Evolutionary conservation across 2,797 vertebrate genomes (phyloP), one percentile per base, ranked within the genome.

Genomic region (Phrynocephalus forsythii): DNA sequence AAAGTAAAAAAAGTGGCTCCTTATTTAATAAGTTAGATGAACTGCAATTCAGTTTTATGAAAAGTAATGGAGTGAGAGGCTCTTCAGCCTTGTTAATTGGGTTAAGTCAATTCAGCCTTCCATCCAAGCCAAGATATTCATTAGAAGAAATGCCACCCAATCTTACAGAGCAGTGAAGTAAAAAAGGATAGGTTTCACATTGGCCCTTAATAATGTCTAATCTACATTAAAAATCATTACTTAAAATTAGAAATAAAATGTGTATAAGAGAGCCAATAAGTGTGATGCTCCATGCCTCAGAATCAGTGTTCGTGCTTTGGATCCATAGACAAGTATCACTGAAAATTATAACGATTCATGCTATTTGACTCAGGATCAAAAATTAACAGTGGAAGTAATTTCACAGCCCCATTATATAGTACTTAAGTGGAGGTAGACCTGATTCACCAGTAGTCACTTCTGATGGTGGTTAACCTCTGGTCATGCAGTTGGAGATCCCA

Each of bases 21-120:
- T 81, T 93, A 88, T 94, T 91, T 93, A 93, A 93, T 91, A 93
- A 90, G 63, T 79, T 85, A 93, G 68, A 89, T 93, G 24, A 92
- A 86, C 38, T 89, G 28, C 89, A 92, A 88, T 86, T 90, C 90
- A 89, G 71, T 90, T 94, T 91, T 86, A 71, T 88, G 67, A 89
- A 94, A 89, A 93, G 87, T 86, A 94, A 88, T 92, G 82, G 50
- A 92, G 18, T 93, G 28, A 90, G 67, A 92, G 24, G 88, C 89
- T 90, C 85, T 90, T 92, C 76, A 91, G 66, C 85, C 86, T 91
- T 91, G 87, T 83, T 94, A 95, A 94, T 93, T 94, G 69, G 82
- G 67, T 92, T 93, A 93, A 94, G 86, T 90, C 77, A 94, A 94
- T 95, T 94, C 92, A 94, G 69, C 90, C 44, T 63, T 92, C 83